Conservation (phyloP, 2,888 invertebrate genomes). For the Hydropsyche betteni region DNA sequence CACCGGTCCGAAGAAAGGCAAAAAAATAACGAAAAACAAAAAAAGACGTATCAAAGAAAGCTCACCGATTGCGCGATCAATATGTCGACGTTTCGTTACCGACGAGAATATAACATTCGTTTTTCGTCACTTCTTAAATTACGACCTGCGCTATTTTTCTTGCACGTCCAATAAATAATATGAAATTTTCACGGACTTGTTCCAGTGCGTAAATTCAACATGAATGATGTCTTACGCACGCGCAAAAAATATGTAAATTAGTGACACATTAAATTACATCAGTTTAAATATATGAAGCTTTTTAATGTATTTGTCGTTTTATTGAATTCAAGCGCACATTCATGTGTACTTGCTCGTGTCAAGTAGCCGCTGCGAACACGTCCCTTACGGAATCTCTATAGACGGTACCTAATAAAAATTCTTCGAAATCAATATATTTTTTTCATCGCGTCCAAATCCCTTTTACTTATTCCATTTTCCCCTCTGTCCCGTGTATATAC, state of each 20-base stretch:
- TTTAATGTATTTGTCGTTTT: neutral
- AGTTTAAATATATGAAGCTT: neutral
- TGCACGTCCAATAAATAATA: neutral
- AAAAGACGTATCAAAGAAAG: neutral
- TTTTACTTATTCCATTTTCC: slow-evolving; percentile 47
- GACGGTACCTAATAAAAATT: slow-evolving; percentile 65
- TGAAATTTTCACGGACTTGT: slow-evolving; percentile 12
- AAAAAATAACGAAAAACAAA: slow-evolving; percentile 5
- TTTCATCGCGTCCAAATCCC: slow-evolving; percentile 54
- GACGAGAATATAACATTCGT: neutral
- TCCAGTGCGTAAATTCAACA: slow-evolving; percentile 1
- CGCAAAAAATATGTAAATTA: slow-evolving; percentile 2
- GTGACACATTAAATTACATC: neutral
- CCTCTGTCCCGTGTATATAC: slow-evolving; percentile 44
- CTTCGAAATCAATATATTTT: slow-evolving; percentile 67
- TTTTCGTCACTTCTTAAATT: slow-evolving; percentile 23
- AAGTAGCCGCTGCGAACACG: slow-evolving; percentile 35
- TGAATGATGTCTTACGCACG: slow-evolving; percentile 2
- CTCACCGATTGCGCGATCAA: neutral
- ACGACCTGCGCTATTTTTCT: neutral
- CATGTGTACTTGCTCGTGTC: neutral
- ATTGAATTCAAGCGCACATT: neutral
- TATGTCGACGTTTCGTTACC: slow-evolving; percentile 17
- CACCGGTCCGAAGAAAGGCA: neutral
- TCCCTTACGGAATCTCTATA: slow-evolving; percentile 31